Evolutionary conservation across 2,888 invertebrate genomes (phyloP).

Genomic region (Amiota mariae): DNA sequence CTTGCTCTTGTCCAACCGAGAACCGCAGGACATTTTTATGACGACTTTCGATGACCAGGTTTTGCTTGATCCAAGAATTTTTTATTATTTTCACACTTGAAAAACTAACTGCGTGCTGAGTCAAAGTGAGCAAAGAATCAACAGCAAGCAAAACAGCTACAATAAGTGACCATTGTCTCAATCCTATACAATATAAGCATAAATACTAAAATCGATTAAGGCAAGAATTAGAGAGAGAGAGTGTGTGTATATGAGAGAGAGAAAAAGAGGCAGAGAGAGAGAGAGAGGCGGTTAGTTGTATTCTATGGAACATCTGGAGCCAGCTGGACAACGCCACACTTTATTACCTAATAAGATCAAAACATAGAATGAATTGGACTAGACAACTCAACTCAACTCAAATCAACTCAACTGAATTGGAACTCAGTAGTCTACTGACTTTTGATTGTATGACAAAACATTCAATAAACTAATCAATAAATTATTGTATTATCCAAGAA

Average conservation of each 20-base stretch:
- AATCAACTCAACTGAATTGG: too few species aligned
- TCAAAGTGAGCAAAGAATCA: not conserved
- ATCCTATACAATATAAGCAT: constrained; percentile 4
- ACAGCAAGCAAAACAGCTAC: not conserved
- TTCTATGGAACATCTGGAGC: constrained; percentile 56
- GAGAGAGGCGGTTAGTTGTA: constrained; percentile 50
- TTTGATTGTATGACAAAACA: constrained; percentile 64
- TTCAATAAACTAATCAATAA: constrained; percentile 65
- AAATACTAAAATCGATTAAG: constrained; percentile 38
- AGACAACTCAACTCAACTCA: not conserved
- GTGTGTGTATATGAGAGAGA: constrained; percentile 21
- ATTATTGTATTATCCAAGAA: constrained; percentile 51
- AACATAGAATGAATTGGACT: not conserved
- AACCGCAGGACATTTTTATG: constrained; percentile 67
- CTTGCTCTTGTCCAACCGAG: constrained; percentile 20
- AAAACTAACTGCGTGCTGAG: constrained; percentile 69
- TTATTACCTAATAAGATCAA: constrained; percentile 51
- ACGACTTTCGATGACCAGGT: constrained; percentile 44
- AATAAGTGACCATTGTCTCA: constrained; percentile 1
- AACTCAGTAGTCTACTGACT: constrained; percentile 44
- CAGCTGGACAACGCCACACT: constrained; percentile 38
- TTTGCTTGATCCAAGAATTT: constrained; percentile 32
- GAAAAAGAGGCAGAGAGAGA: constrained; percentile 45
- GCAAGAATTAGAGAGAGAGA: constrained; percentile 29
- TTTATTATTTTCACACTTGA: constrained; percentile 69